phyloP scores from a whole-genome alignment of 2,797 vertebrate genomes.

The Alcedo quadribrachys region DNA sequence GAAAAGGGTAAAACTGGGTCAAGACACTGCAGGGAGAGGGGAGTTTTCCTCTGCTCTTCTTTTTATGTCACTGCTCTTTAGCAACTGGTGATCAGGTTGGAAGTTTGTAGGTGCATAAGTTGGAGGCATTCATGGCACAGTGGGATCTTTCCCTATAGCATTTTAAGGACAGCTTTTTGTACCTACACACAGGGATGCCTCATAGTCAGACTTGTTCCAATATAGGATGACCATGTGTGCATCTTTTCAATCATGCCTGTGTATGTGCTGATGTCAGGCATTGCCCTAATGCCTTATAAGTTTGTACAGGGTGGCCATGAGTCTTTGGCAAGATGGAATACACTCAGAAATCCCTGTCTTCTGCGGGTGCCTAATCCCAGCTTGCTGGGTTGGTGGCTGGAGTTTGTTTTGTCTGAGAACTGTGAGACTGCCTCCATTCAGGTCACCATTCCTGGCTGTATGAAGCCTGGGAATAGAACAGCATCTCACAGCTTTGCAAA shows the following conservation, averaged over 20 bases:
- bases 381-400: rapidly evolving
- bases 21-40: not conserved
- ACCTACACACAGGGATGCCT: not conserved
- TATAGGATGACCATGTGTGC: rapidly evolving
- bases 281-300: not conserved
- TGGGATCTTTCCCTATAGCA: rapidly evolving
- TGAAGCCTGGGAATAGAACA: not conserved
- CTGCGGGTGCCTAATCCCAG: not conserved
- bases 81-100: not conserved
- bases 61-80: not conserved
- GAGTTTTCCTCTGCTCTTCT: not conserved
- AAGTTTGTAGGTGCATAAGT: not conserved
- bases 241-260: not conserved
- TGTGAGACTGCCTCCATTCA: not conserved
- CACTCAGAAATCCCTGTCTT: constrained; percentile 1
- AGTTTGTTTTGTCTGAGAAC: not conserved
- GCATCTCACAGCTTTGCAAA: not conserved
- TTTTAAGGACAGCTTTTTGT: not conserved
- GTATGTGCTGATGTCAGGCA: constrained; percentile 44
- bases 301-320: not conserved
- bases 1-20: not conserved
- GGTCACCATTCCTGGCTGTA: not conserved
- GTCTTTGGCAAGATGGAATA: not conserved
- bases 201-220: not conserved
- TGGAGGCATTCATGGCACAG: not conserved